Evolutionary conservation across 2,888 invertebrate genomes (phyloP).

Genomic region (Alviniconcha strummeri): DNA sequence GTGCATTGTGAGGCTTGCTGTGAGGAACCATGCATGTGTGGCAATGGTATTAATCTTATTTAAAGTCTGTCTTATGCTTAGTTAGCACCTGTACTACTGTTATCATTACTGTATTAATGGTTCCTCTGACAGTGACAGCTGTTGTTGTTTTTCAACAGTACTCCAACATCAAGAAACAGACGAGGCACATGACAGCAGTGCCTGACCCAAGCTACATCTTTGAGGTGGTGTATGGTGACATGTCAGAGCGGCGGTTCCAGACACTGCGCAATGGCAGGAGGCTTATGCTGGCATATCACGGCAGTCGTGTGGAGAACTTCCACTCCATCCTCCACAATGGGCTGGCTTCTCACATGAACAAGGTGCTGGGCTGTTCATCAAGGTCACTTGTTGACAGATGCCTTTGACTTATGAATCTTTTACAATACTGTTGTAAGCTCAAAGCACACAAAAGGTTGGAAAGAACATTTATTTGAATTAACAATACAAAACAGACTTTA

Average conservation of each 20-base stretch:
- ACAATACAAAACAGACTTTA: too few species aligned
- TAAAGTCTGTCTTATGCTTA: too few species aligned
- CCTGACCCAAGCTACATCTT: constrained; percentile 64
- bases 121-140: too few species aligned
- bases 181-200: constrained; percentile 61
- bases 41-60: too few species aligned
- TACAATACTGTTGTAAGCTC: too few species aligned
- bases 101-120: too few species aligned
- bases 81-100: too few species aligned
- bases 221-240: constrained; percentile 57
- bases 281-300: constrained; percentile 85
- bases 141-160: constrained; percentile 48
- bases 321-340: constrained; percentile 87
- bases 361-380: constrained; percentile 73
- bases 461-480: too few species aligned
- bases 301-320: constrained; percentile 87
- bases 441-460: too few species aligned
- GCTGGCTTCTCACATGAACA: constrained; percentile 83
- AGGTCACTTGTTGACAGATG: too few species aligned
- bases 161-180: constrained; percentile 55
- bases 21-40: too few species aligned
- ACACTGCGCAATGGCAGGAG: constrained; percentile 67
- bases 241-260: constrained; percentile 56
- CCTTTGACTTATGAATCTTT: neutral
- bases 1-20: too few species aligned